phyloP scores from a whole-genome alignment of 2,797 vertebrate species.

The Eidolon dupreanum region DNA sequence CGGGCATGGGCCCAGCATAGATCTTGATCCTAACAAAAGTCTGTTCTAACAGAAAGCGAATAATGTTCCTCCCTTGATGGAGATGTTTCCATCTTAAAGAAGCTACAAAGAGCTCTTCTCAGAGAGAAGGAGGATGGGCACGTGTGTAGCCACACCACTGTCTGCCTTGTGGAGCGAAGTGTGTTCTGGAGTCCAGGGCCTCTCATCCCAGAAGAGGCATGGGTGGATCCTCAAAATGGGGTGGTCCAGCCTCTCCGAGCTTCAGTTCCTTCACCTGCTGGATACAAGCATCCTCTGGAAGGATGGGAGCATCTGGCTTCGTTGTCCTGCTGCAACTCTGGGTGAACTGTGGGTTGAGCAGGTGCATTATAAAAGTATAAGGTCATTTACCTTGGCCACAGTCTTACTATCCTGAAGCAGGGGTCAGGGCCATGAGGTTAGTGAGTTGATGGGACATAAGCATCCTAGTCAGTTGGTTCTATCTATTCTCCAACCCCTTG shows the following conservation, averaged over 20 bases:
- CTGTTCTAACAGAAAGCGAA: slow-evolving; percentile 50
- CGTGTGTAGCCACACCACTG: background rate
- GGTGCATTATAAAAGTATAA: background rate
- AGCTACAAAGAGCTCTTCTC: slow-evolving; percentile 66
- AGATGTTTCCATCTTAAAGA: slow-evolving; percentile 58
- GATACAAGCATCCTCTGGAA: background rate
- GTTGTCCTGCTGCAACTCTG: background rate
- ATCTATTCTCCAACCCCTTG: background rate
- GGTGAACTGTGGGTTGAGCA: background rate
- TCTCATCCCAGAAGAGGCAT: background rate
- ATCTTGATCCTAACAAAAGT: slow-evolving; percentile 16
- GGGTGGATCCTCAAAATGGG: no score
- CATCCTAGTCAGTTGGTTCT: background rate
- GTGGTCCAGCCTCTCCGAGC: background rate
- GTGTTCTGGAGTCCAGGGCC: background rate
- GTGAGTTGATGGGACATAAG: background rate
- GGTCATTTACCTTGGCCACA: background rate
- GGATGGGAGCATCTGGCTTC: background rate
- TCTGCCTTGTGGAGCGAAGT: background rate
- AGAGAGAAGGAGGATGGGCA: background rate
- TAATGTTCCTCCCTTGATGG: slow-evolving; percentile 11
- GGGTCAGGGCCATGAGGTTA: background rate
- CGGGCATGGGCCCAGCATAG: background rate
- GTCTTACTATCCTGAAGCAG: background rate
- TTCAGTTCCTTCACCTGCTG: background rate